Evolutionary conservation across 2,113 vertebrate genomes (phyloP).

Genomic region (human (Homo sapiens)): DNA sequence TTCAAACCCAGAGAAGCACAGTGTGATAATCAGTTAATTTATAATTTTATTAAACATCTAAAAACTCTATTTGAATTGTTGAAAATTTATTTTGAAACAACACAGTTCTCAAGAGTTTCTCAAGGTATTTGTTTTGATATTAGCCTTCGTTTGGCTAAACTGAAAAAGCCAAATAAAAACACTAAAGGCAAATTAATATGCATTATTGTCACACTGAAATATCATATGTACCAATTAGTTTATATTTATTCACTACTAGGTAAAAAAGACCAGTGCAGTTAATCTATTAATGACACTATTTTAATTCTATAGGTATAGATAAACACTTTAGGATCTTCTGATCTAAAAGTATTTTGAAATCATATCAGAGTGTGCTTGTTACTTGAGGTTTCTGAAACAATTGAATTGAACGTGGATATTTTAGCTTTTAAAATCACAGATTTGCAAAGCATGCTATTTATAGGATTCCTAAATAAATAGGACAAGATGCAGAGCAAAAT

Average conservation of each 20-base stretch:
- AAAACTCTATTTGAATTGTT: background rate
- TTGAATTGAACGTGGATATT: background rate
- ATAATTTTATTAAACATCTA: background rate
- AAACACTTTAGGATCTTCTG: slow-evolving; percentile 48
- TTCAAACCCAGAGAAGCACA: background rate
- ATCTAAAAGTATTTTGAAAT: slow-evolving; percentile 56
- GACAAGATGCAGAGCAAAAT: background rate
- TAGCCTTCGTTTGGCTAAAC: slow-evolving; percentile 18
- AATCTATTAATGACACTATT: slow-evolving; percentile 28
- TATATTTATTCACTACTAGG: background rate
- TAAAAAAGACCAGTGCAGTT: slow-evolving; percentile 24
- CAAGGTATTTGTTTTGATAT: slow-evolving; percentile 32
- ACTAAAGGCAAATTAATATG: slow-evolving; percentile 17
- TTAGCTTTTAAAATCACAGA: background rate
- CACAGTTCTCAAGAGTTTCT: background rate
- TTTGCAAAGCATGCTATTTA: background rate
- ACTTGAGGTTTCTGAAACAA: slow-evolving; percentile 15
- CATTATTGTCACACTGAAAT: slow-evolving; percentile 10
- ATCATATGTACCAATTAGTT: background rate
- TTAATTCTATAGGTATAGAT: slow-evolving; percentile 45
- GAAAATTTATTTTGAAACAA: slow-evolving; percentile 5
- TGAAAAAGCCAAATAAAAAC: slow-evolving; percentile 38
- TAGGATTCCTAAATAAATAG: background rate
- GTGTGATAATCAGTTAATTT: background rate
- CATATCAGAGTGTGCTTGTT: slow-evolving; percentile 20